Conservation (phyloP, 2,113 vertebrate species). For the Coreoperca whiteheadi region DNA sequence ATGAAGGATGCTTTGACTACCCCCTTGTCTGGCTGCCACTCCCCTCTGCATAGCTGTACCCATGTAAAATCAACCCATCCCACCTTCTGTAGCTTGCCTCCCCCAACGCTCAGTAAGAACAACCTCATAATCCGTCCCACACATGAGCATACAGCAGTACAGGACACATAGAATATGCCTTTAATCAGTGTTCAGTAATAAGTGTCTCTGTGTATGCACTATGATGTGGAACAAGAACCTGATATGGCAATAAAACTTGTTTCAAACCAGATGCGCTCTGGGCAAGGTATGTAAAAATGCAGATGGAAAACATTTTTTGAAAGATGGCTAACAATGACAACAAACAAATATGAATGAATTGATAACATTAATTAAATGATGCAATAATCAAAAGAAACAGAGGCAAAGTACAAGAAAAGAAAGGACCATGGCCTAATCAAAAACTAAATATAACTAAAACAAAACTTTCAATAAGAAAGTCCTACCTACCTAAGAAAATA, state of each 20-base stretch:
- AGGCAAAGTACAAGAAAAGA: not conserved
- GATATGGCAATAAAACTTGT: not conserved
- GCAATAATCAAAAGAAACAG: not conserved
- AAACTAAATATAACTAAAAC: not conserved
- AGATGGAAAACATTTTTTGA: not conserved
- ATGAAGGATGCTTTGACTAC: constrained; percentile 71
- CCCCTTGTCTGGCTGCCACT: constrained; percentile 77
- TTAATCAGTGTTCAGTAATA: constrained; percentile 51
- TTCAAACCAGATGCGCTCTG: not conserved
- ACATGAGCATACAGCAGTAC: constrained; percentile 21
- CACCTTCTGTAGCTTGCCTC: constrained; percentile 44
- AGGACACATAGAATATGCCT: constrained; percentile 31
- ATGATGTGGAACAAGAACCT: constrained; percentile 6
- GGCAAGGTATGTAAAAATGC: not conserved
- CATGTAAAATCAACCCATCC: constrained; percentile 84
- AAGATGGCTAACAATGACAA: not conserved
- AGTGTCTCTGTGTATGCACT: constrained; percentile 13
- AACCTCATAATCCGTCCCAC: constrained; percentile 29
- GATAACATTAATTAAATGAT: not conserved
- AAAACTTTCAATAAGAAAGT: not conserved
- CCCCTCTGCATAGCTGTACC: constrained; percentile 86
- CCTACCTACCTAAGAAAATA: not conserved
- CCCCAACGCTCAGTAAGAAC: constrained; percentile 43
- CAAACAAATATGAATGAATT: not conserved
- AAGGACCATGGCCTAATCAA: not conserved